phyloP scores from a whole-genome alignment of 2,113 vertebrate genomes.

The Prunella himalayana region DNA sequence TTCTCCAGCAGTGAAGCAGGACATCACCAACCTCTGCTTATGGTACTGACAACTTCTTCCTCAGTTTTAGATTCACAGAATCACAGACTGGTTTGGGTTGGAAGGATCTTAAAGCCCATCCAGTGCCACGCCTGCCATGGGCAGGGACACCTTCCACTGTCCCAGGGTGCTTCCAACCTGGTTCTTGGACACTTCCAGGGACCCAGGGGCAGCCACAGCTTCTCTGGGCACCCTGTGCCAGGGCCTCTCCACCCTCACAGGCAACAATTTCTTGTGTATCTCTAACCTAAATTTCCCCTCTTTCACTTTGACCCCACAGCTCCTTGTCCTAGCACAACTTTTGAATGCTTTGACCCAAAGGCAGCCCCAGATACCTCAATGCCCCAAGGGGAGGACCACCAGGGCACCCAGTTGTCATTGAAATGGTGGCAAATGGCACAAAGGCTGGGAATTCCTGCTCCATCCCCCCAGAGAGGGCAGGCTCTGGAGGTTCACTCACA shows the following conservation, averaged over 20 bases:
- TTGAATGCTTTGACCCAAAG: background rate
- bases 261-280: background rate
- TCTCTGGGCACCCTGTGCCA: background rate
- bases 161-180: background rate
- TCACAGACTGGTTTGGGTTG: background rate
- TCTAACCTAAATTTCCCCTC: background rate
- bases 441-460: background rate
- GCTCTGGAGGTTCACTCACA: background rate
- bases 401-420: background rate
- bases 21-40: background rate
- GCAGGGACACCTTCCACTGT: background rate
- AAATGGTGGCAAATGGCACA: background rate
- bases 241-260: fast-evolving
- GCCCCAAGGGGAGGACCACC: background rate
- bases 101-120: background rate
- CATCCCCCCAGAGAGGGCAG: background rate
- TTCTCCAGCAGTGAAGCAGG: background rate
- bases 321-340: background rate
- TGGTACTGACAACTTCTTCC: background rate
- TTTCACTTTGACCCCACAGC: background rate
- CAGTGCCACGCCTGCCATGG: background rate
- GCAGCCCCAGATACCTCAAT: background rate
- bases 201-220: background rate
- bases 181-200: background rate
- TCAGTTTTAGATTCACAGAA: background rate